These are phyloP conservation scores for Eupithecia subumbrata DNA, from an alignment of 2,888 invertebrate species.

Conservation along the genomic window DNA sequence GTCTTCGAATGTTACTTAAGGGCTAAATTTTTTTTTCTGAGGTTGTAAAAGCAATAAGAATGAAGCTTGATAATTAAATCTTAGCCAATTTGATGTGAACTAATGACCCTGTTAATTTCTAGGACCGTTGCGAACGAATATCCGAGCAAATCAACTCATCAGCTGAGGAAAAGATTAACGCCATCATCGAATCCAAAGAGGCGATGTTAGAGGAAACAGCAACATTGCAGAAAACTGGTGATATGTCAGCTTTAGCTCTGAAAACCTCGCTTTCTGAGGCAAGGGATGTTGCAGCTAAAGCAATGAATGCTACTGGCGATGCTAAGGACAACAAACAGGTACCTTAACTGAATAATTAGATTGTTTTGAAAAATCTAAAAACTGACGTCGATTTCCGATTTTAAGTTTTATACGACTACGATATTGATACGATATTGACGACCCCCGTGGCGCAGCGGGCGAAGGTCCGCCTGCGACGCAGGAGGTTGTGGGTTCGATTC, in stretches of 20 bases:
- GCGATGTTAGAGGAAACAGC: slow-evolving; percentile 71
- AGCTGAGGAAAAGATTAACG: slow-evolving; percentile 80
- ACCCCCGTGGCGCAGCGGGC: no score
- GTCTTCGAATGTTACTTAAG: no score
- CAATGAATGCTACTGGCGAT: slow-evolving; percentile 63
- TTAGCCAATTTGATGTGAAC: not conserved
- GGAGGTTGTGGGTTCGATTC: no score
- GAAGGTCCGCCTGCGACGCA: no score
- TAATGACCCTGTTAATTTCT: slow-evolving; percentile 9
- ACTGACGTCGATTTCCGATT: no score
- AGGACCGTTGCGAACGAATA: slow-evolving; percentile 82
- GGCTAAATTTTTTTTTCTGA: no score
- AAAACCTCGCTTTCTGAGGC: slow-evolving; percentile 75
- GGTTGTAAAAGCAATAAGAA: no score
- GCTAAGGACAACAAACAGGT: slow-evolving; percentile 77
- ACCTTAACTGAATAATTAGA: not conserved
- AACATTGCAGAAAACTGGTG: slow-evolving; percentile 71
- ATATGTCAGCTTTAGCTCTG: slow-evolving; percentile 75
- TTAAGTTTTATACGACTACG: no score
- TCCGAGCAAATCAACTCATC: slow-evolving; percentile 79
- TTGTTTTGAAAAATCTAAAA: no score
- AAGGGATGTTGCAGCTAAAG: slow-evolving; percentile 66
- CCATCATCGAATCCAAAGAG: slow-evolving; percentile 74
- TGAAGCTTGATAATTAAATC: no score
- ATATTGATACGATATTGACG: no score